Conservation (phyloP, 2,113 vertebrate genomes). For the Dolichallabes microphthalmus region DNA sequence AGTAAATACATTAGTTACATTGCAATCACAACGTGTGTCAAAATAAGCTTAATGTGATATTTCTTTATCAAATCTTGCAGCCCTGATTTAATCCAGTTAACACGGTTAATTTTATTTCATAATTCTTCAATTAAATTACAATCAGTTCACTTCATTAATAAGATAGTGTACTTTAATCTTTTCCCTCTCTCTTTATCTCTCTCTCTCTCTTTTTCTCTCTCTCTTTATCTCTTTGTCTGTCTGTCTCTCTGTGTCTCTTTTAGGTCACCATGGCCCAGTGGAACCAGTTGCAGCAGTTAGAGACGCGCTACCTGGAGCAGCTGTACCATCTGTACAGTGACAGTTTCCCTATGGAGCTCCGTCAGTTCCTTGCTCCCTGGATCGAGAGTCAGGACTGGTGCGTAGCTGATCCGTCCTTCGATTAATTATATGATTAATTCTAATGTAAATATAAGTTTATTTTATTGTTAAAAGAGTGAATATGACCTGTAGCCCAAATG, state of each 20-base stretch:
- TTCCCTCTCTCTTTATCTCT: background rate
- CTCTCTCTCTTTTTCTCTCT: background rate
- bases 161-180: background rate
- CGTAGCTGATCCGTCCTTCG: conserved; percentile 39
- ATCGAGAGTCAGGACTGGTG: conserved; percentile 98
- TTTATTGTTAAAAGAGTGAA: background rate
- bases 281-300: conserved; percentile 98
- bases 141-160: background rate
- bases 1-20: no score
- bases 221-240: background rate
- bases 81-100: no score
- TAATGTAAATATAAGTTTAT: no score
- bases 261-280: conserved; percentile 90
- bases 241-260: background rate
- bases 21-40: no score
- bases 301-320: conserved; percentile 95
- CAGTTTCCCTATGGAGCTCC: conserved; percentile 98
- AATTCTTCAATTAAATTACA: background rate
- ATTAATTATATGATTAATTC: background rate
- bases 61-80: no score
- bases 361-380: conserved; percentile 96
- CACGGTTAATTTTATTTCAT: background rate
- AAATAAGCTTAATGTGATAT: no score
- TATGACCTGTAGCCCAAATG: background rate
- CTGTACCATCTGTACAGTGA: conserved; percentile 97